Conservation (phyloP, 2,888 invertebrate genomes). For the Notodonta ziczac region DNA sequence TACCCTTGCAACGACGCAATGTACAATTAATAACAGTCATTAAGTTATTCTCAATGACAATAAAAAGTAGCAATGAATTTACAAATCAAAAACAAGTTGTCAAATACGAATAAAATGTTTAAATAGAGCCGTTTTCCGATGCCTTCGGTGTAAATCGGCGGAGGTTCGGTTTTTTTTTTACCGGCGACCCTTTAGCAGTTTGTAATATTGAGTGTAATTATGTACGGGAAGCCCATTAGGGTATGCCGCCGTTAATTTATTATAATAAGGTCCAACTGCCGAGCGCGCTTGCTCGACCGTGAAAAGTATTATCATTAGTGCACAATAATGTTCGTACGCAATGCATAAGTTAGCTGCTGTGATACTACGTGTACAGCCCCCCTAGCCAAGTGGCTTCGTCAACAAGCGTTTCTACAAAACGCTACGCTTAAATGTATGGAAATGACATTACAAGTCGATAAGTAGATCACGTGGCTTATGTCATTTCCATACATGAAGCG, state of each 20-base stretch:
- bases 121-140: slow-evolving; percentile 40
- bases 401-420: too few species aligned
- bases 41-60: neutral
- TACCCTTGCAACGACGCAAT: slow-evolving; percentile 2
- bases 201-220: slow-evolving; percentile 73
- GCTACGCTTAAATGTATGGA: too few species aligned
- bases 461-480: too few species aligned
- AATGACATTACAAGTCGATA: too few species aligned
- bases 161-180: slow-evolving; percentile 47
- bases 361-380: neutral
- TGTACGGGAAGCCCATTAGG: slow-evolving; percentile 70
- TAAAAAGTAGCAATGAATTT: slow-evolving; percentile 29
- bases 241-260: slow-evolving; percentile 76
- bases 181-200: slow-evolving; percentile 65
- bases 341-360: slow-evolving; percentile 33
- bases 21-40: neutral
- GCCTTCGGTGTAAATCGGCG: slow-evolving; percentile 41
- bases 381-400: too few species aligned
- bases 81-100: slow-evolving; percentile 43
- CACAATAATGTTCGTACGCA: slow-evolving; percentile 53
- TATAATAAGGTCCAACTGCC: slow-evolving; percentile 81
- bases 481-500: too few species aligned
- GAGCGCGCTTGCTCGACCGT: slow-evolving; percentile 71
- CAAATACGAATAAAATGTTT: slow-evolving; percentile 39
- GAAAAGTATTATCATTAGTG: slow-evolving; percentile 78